Base-by-base conservation (phyloP, 2,888 invertebrate species). In the Seladonia tumulorum region DNA sequence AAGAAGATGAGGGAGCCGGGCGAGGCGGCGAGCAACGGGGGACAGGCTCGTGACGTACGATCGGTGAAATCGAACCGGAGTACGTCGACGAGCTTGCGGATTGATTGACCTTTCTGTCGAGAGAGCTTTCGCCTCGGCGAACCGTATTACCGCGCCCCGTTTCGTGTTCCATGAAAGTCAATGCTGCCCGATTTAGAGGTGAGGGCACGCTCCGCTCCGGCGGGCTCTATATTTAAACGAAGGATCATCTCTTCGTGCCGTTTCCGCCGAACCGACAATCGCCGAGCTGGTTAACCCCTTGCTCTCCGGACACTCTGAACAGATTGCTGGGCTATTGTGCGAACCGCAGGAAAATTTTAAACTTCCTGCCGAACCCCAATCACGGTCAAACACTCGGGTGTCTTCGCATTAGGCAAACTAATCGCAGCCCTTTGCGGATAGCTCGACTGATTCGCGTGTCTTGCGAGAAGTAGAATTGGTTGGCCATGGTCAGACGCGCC, bases 11-110 rank as follows among this genome's bases (percentile, higher is more conserved):
- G 82, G 76, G 81, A 75, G 47, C 53, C 47, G 47, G 57, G 85
- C 63, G 63, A 7, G 0, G 63, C 16, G 25, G 63, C 29, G 14
- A 7, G 63, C 25, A 70, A 74, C 72, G 60, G 47, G 14, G 63
- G 49, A 76, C 77, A 66, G 80, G 57, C 78, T 88, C 79, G 80
- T 82, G 73, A 76, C 77, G 75, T 75, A 83, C 75, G 76, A 78
- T 79, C 81, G 76, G 70, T 75, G 87, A 82, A 87, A 87, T 75
- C 74, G 85, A 85, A 85, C 79, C 79, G 47, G 66, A 79, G 75
- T 71, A 79, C 75, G 85, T 85, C 75, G 66, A 68, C 53, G 72
- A 60, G 60, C 57, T 68, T 53, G 60, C 57, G 60, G 83, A 84
- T 84, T 78, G 85, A 85, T 84, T 78, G 73, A 78, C 68, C 78